phyloP scores from a whole-genome alignment of 2,888 invertebrate genomes.

The Drosophila leonis region DNA sequence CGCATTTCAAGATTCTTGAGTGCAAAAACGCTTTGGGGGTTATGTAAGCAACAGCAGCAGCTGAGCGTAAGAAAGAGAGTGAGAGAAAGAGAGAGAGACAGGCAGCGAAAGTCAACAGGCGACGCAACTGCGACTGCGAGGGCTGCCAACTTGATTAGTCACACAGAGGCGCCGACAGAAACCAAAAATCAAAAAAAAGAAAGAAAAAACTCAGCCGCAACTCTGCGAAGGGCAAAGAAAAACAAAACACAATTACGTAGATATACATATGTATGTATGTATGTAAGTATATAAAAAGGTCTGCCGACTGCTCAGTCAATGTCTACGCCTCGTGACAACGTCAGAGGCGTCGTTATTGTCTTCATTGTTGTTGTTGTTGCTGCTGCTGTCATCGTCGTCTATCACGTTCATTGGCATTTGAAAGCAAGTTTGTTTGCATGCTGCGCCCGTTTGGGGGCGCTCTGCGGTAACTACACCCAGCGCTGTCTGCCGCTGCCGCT shows the following conservation, averaged over 20 bases:
- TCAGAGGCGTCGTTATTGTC: slow-evolving; percentile 46
- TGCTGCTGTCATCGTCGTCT: slow-evolving; percentile 45
- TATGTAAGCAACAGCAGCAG: slow-evolving; percentile 44
- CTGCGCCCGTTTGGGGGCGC: slow-evolving; percentile 57
- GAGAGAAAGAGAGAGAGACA: slow-evolving; percentile 10
- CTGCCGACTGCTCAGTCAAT: slow-evolving; percentile 62
- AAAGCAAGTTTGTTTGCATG: slow-evolving; percentile 71
- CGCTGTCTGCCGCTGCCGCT: slow-evolving; percentile 26
- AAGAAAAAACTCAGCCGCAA: slow-evolving; percentile 36
- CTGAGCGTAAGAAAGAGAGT: neutral
- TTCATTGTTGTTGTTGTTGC: slow-evolving; percentile 11
- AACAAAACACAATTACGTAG: slow-evolving; percentile 28
- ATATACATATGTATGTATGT: neutral
- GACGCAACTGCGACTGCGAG: slow-evolving; percentile 39
- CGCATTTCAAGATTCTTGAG: slow-evolving; percentile 52
- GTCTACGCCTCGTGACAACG: slow-evolving; percentile 62
- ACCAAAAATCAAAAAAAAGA: slow-evolving; percentile 28
- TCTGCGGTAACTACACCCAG: slow-evolving; percentile 28
- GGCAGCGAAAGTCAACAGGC: slow-evolving; percentile 60
- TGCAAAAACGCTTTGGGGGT: slow-evolving; percentile 36
- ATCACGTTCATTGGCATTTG: slow-evolving; percentile 70
- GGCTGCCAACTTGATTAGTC: slow-evolving; percentile 68
- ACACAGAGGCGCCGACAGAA: slow-evolving; percentile 50
- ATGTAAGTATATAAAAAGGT: slow-evolving; percentile 43
- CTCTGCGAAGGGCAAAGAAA: slow-evolving; percentile 58